phyloP scores from a whole-genome alignment of 2,113 vertebrate species.

The human region DNA sequence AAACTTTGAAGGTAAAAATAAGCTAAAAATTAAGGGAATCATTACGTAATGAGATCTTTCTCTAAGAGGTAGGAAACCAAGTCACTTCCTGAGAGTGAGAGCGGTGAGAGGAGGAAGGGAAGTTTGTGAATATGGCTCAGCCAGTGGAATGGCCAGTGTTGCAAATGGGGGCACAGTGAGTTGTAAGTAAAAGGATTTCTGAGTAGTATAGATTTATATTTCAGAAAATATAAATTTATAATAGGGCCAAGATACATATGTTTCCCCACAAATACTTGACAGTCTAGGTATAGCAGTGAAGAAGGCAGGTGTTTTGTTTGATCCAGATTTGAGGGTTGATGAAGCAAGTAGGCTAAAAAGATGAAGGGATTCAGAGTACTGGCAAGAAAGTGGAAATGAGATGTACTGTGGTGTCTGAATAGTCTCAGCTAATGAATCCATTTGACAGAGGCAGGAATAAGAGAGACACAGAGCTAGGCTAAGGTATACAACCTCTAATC shows the following conservation, averaged over 20 bases:
- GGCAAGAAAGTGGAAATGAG: neutral
- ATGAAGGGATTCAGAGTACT: neutral
- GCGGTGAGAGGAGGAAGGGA: neutral
- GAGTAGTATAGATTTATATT: neutral
- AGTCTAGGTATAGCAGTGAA: neutral
- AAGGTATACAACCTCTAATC: neutral
- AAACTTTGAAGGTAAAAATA: neutral
- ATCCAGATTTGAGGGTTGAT: neutral
- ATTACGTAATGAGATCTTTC: neutral
- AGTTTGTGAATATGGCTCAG: neutral
- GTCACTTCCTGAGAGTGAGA: neutral
- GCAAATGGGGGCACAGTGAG: neutral
- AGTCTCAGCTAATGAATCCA: neutral
- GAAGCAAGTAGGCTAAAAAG: neutral
- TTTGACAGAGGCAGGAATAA: neutral
- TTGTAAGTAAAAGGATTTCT: neutral
- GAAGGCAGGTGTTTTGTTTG: neutral
- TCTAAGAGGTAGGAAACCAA: neutral
- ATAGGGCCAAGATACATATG: neutral
- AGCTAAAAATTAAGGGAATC: neutral
- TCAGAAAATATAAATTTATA: neutral
- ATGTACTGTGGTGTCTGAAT: neutral
- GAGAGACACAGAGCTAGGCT: neutral
- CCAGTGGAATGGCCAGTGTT: neutral
- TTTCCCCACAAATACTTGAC: neutral